These are phyloP conservation scores for Phyto melanocephala DNA, from an alignment of 2,888 invertebrate species.

Conservation along the genomic window DNA sequence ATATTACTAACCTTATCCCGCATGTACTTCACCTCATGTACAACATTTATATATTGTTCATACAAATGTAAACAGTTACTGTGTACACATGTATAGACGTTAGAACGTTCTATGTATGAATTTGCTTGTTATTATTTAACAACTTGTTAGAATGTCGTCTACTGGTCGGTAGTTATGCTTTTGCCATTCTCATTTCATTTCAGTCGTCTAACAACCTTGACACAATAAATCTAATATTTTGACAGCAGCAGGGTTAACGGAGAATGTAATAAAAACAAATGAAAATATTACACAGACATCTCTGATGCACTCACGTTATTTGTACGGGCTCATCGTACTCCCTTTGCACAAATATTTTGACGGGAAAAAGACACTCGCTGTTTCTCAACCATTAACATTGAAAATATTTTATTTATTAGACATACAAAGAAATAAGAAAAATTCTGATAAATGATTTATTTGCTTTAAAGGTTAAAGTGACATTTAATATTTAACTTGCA, in stretches of 20 bases:
- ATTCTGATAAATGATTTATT: not conserved
- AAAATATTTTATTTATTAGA: conserved; percentile 18
- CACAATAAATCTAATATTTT: conserved; percentile 58
- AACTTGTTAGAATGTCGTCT: conserved; percentile 55
- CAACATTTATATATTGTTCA: too few species aligned
- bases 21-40: too few species aligned
- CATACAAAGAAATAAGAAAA: not conserved
- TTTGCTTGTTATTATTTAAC: conserved; percentile 11
- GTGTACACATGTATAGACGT: not conserved
- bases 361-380: conserved; percentile 15
- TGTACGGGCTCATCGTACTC: too few species aligned
- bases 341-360: not conserved
- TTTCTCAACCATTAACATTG: conserved; percentile 31
- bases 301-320: not conserved
- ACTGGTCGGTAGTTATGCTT: not conserved
- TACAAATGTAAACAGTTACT: not conserved
- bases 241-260: conserved; percentile 55
- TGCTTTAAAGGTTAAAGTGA: not conserved
- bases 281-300: not conserved
- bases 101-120: not conserved
- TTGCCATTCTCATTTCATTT: conserved; percentile 2
- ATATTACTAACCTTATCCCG: too few species aligned
- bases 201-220: conserved; percentile 47
- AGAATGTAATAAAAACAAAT: conserved; percentile 39
- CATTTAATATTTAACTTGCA: too few species aligned